Conservation (phyloP, 2,113 vertebrate species). For the Desmodus rotundus region DNA sequence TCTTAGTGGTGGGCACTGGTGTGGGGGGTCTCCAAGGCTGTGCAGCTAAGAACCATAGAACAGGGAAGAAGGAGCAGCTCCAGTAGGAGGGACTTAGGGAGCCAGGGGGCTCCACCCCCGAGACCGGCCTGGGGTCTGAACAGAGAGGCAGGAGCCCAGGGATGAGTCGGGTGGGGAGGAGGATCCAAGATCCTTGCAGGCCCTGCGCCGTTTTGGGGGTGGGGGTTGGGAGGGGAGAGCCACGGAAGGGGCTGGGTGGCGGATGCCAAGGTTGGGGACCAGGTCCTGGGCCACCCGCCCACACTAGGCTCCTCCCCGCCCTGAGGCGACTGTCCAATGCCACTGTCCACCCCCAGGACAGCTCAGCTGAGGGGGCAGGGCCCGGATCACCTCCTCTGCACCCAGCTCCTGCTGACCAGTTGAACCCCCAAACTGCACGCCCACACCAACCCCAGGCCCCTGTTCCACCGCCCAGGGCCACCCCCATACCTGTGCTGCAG, state of each 20-base stretch:
- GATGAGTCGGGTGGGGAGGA: neutral
- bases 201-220: too few relatives aligned
- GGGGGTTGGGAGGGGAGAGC: neutral
- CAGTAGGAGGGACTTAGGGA: neutral
- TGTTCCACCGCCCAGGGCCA: fast-evolving
- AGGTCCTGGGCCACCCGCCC: fast-evolving
- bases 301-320: fast-evolving
- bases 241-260: neutral
- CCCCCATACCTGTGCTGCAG: neutral
- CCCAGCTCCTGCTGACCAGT: neutral
- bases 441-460: neutral
- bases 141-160: neutral
- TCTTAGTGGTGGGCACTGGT: too few relatives aligned
- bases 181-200: neutral
- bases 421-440: neutral
- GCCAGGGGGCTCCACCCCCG: neutral
- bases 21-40: neutral
- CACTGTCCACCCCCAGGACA: neutral
- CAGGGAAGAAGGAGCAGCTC: neutral
- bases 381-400: neutral
- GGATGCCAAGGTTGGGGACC: neutral
- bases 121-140: neutral
- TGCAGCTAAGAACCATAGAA: neutral
- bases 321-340: neutral
- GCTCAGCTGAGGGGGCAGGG: neutral